phyloP scores from a whole-genome alignment of 2,888 invertebrate genomes.

The Cetonia aurata region DNA sequence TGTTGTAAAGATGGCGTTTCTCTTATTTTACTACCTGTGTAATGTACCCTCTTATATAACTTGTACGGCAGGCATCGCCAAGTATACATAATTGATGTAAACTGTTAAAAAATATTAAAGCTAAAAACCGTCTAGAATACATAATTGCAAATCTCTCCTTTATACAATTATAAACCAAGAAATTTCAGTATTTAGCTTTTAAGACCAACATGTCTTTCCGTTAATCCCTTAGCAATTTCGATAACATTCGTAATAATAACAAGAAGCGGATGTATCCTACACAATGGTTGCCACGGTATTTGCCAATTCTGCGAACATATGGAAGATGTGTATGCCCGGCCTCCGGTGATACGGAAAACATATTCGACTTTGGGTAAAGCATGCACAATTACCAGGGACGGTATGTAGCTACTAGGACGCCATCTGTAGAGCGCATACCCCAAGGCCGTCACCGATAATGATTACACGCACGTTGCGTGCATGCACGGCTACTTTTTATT shows the following conservation, averaged over 20 bases:
- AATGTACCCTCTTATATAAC: no score
- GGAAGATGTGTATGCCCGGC: constrained; percentile 23
- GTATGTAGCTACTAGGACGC: constrained; percentile 42
- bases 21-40: no score
- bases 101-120: no score
- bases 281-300: constrained; percentile 3
- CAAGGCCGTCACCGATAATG: constrained; percentile 41
- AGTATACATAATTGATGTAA: no score
- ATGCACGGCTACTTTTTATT: not conserved
- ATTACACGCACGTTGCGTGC: constrained; percentile 22
- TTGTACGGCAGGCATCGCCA: no score
- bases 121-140: no score
- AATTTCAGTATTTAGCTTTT: no score
- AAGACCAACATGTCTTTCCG: no score
- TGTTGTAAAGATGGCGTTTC: no score
- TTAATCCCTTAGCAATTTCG: not conserved
- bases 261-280: not conserved
- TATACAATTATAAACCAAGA: no score
- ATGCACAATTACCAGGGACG: constrained; percentile 47
- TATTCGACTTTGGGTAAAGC: constrained; percentile 23
- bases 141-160: no score
- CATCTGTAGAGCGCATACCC: constrained; percentile 52
- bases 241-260: constrained; percentile 6
- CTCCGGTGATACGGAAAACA: constrained; percentile 23
- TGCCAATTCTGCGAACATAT: constrained; percentile 29